phyloP scores from a whole-genome alignment of 2,797 vertebrate genomes.

The Anguilla anguilla region DNA sequence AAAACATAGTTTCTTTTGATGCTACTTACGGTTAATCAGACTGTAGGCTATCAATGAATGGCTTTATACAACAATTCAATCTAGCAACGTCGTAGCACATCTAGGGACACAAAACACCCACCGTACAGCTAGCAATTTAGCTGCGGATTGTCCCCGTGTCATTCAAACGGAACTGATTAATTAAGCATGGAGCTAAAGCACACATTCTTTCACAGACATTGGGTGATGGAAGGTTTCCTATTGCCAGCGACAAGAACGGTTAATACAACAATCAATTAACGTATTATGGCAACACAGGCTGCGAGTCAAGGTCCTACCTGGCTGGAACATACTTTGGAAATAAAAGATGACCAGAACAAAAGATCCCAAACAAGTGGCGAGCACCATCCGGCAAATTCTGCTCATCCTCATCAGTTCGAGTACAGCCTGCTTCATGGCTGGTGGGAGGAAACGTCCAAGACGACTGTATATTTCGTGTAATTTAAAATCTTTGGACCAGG shows the following conservation, averaged over 20 bases:
- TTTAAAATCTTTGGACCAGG: slow-evolving; percentile 37
- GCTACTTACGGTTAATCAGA: neutral
- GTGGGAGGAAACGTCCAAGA: slow-evolving; percentile 30
- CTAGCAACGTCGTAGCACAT: neutral
- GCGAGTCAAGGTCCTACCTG: slow-evolving; percentile 81
- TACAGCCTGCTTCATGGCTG: slow-evolving; percentile 88
- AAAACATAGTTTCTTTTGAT: neutral
- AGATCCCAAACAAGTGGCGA: slow-evolving; percentile 95
- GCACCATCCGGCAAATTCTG: slow-evolving; percentile 91
- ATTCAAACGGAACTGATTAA: neutral
- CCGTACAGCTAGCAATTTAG: neutral
- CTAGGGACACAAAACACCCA: neutral
- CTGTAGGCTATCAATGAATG: neutral
- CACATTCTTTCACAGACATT: slow-evolving; percentile 30
- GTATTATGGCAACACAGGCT: neutral
- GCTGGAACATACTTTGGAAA: slow-evolving; percentile 99
- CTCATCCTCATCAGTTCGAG: slow-evolving; percentile 95
- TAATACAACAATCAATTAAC: neutral
- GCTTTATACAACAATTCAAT: neutral
- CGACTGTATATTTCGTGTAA: slow-evolving; percentile 15
- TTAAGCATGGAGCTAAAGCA: neutral
- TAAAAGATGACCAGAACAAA: slow-evolving; percentile 98
- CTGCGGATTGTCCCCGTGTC: neutral
- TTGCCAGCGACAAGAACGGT: neutral
- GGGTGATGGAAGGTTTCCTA: neutral